Evolutionary conservation across 92 coral and sea anemone species (phyloP).

Genomic region (Bergia sp.): DNA sequence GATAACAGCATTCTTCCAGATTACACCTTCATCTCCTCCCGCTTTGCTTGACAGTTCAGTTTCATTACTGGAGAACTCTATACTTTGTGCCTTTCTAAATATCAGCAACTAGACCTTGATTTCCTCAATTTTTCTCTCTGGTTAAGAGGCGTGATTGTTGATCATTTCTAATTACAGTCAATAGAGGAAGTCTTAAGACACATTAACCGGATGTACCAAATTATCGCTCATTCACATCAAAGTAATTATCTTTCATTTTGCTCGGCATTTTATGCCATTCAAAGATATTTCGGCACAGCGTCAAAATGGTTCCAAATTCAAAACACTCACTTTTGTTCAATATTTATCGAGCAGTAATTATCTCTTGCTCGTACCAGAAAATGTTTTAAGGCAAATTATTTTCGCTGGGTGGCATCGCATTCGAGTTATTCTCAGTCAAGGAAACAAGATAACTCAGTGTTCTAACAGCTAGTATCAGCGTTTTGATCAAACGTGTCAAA

Average conservation of each 20-base stretch:
- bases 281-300: conserved; percentile 43
- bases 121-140: background rate
- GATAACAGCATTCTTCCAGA: conserved; percentile 9
- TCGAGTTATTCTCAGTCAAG: background rate
- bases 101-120: background rate
- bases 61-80: background rate
- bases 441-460: background rate
- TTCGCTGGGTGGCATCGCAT: background rate
- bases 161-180: conserved; percentile 36
- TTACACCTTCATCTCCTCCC: background rate
- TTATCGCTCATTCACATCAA: conserved; percentile 42
- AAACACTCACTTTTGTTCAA: background rate
- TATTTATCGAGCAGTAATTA: background rate
- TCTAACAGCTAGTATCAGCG: background rate
- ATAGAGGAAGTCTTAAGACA: conserved; percentile 40
- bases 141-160: conserved; percentile 39
- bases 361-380: background rate
- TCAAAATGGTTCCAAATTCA: background rate
- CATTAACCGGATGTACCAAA: conserved; percentile 47
- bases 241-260: conserved; percentile 3
- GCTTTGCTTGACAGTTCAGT: conserved; percentile 7
- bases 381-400: background rate
- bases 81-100: conserved; percentile 31
- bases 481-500: background rate
- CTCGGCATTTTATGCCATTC: conserved; percentile 44